Conservation (phyloP, 2,113 vertebrate genomes). For the Percopsis transmontana region DNA sequence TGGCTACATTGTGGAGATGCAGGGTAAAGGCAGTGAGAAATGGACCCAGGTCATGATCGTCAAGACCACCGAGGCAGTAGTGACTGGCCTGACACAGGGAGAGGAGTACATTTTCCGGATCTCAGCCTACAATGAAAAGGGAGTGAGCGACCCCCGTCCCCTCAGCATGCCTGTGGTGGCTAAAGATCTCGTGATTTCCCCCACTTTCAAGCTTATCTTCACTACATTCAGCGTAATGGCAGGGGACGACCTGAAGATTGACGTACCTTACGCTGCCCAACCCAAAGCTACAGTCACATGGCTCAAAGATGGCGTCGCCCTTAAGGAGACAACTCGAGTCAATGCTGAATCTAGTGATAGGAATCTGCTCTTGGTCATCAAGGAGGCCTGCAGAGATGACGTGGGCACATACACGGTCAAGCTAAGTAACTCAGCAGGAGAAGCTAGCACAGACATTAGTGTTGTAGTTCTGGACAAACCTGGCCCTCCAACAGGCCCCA, state of each 20-base stretch:
- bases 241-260: conserved; percentile 95
- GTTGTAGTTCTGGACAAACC: conserved; percentile 95
- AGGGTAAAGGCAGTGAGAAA: conserved; percentile 92
- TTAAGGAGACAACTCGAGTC: conserved; percentile 96
- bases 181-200: conserved; percentile 92
- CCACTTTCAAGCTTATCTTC: conserved; percentile 90
- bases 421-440: conserved; percentile 86
- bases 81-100: conserved; percentile 90
- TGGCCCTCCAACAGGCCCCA: conserved; percentile 93
- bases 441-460: conserved; percentile 86
- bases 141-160: conserved; percentile 91
- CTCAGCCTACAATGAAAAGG: conserved; percentile 95
- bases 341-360: conserved; percentile 88
- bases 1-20: conserved; percentile 97
- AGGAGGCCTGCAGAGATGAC: conserved; percentile 93
- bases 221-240: conserved; percentile 92
- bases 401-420: conserved; percentile 90
- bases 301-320: conserved; percentile 85
- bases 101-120: conserved; percentile 97
- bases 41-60: conserved; percentile 93
- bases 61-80: conserved; percentile 87
- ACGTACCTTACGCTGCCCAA: conserved; percentile 90
- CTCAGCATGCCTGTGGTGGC: conserved; percentile 91
- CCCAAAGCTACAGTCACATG: conserved; percentile 86
- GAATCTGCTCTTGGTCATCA: conserved; percentile 86